A percentile compares a stretch with the other conserved stretches of the same genome.
phyloP scores from a whole-genome alignment of 2,797 vertebrate genomes.

The Cyprinella venusta region DNA sequence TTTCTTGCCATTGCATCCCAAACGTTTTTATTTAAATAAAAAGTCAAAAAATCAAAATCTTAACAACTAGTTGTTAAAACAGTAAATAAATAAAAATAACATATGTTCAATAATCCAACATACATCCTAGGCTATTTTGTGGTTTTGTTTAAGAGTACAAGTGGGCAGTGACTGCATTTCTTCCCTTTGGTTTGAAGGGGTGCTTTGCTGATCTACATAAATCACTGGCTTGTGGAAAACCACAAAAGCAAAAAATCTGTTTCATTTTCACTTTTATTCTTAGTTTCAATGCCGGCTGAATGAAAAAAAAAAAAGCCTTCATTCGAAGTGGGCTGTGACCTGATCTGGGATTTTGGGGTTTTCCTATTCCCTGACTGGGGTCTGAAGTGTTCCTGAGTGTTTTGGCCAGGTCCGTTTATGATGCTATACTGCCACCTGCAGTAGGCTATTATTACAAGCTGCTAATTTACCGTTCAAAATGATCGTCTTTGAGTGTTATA shows the following conservation, averaged over 20 bases:
- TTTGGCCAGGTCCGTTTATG: background rate
- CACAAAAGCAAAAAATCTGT: too few species aligned
- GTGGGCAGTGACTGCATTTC: background rate
- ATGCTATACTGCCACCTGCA: background rate
- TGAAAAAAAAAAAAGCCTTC: background rate
- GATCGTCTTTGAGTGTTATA: too few species aligned
- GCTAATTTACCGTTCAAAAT: background rate
- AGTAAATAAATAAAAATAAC: background rate
- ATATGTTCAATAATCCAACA: background rate
- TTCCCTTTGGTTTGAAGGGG: background rate
- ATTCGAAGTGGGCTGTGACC: background rate
- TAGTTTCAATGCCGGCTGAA: background rate
- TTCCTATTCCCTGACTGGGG: background rate
- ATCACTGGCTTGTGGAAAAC: background rate
- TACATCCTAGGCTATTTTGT: background rate
- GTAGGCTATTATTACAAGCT: background rate
- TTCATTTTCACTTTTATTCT: background rate
- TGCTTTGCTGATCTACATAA: background rate
- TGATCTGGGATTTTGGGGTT: background rate
- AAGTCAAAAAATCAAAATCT: background rate
- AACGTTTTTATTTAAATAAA: background rate
- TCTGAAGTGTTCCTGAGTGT: background rate
- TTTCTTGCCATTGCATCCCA: background rate
- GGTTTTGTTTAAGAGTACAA: background rate
- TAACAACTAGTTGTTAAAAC: background rate